Evolutionary conservation across 1,140 invertebrate species (phyloP), one percentile per base, ranked within the genome.

Genomic region (Pemphigus obesinymphae): DNA sequence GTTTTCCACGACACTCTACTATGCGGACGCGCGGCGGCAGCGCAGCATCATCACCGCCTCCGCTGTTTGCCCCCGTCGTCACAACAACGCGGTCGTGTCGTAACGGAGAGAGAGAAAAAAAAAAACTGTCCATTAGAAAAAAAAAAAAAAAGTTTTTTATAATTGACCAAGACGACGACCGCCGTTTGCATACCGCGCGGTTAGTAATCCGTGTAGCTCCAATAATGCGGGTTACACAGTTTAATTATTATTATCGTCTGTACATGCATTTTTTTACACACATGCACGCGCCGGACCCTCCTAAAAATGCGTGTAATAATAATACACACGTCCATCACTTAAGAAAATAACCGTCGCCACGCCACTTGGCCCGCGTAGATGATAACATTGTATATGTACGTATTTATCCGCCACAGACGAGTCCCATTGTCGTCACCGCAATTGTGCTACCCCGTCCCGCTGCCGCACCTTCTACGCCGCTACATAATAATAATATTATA

Each of bases 181-280:
- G 70, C 70, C 43, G 70, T 48, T 37, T 50, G 43, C 45, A 73
- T 73, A 50, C 70, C 43, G 5, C 26, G 26, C 45, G 43, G 70
- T 73, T 50, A 50, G 43, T 73, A 73, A 73, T 73, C 70, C 43
- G 26, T 50, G 31, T 31, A 73, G 26, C 43, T 53, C 15, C 26
- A 3, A 45, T 20, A n/a, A 76, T 76, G 73, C 73, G 73, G 73
- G 73, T 76, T 76, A 73, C 31, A 48, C 31, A 48, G 73, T 37
- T 58, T 58, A 76, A 76, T 76, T 76, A 76, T 76, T 55, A 76
- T 73, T 53, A 76, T 75, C 29, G 15, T 63, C 48, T 50, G 43
- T 48, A 50, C 26, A 29, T 23, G 48, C 43, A 45, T n/a, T n/a
- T n/a, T n/a, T n/a, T n/a, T n/a, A n/a, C 11, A 7, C 29, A 73